Base-by-base conservation (phyloP, 2,888 invertebrate species). In the Micropterix aruncella region DNA sequence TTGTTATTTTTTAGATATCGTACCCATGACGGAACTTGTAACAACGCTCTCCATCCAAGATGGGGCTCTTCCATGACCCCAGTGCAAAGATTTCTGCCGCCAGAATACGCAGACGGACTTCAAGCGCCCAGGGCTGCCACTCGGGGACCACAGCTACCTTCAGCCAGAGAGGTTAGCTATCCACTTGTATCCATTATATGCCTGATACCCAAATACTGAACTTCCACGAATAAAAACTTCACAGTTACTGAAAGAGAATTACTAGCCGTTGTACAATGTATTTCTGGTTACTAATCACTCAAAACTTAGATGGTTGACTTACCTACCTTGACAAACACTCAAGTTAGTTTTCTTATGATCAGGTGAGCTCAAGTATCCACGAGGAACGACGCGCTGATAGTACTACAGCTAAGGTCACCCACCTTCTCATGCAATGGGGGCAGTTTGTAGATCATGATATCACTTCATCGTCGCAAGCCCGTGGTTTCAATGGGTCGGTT, bases 391-490 rank as follows among this genome's bases (percentile, higher is more conserved):
- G 80, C 53, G 72, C 72, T 1, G 83, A 82, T 50, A 73, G n/a
- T n/a, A n/a, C n/a, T n/a, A n/a, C 79, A 3, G 71, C 74, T 1
- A 73, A 76, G 0, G 72, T 88, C 5, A 87, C 87, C 0, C 79
- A 85, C 51, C 79, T 87, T 75, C 73, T 88, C 47, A 90, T 89
- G 77, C 91, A 92, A 58, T 91, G 91, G 87, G 92, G 92, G 0
- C 92, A 93, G 62, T 82, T 93, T 53, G 57, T 93, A 46, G 92
- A 92, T 57, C 92, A 93, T 55, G 92, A 93, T 58, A 65, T 93
- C 50, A 88, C 85, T 37, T 80, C 84, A 0, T 80, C 84, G 3
- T 83, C 82, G 0, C 85, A 85, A 54, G 79, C 83, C 1, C 70
- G 78, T 52, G 82, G 84, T 4, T 84, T 87, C 55, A 84, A 87